A percentile compares a stretch with the other conserved stretches of the same genome.
phyloP scores from a whole-genome alignment of 2,797 vertebrate species.

The Molossus alvarezi region DNA sequence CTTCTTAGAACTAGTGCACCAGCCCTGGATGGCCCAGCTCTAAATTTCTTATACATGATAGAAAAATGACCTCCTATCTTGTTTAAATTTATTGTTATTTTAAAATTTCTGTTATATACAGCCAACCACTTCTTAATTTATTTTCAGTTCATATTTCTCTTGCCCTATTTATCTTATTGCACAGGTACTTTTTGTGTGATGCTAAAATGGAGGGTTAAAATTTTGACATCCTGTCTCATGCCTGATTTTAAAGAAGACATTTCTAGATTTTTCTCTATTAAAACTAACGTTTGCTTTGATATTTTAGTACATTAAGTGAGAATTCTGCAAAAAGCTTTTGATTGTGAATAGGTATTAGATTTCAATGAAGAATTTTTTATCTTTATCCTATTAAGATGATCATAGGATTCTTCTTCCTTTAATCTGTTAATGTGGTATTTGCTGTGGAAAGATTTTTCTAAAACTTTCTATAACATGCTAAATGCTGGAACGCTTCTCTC shows the following conservation, averaged over 20 bases:
- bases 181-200: neutral
- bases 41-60: neutral
- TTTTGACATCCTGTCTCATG: neutral
- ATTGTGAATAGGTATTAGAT: neutral
- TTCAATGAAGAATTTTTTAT: neutral
- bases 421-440: neutral
- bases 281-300: neutral
- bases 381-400: neutral
- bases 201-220: neutral
- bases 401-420: neutral
- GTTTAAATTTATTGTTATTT: neutral
- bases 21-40: neutral
- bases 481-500: neutral
- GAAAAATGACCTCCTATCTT: neutral
- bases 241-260: constrained; percentile 6
- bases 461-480: neutral
- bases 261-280: neutral
- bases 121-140: neutral
- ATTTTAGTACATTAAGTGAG: neutral
- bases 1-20: neutral
- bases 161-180: neutral
- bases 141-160: neutral
- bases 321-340: neutral
- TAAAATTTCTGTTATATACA: neutral
- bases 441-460: neutral